Percentiles rank a stretch among this genome's conserved stretches.
These are phyloP conservation scores for Orientallactaga sibirica DNA, from an alignment of 2,797 vertebrate species.

Conservation along the genomic window DNA sequence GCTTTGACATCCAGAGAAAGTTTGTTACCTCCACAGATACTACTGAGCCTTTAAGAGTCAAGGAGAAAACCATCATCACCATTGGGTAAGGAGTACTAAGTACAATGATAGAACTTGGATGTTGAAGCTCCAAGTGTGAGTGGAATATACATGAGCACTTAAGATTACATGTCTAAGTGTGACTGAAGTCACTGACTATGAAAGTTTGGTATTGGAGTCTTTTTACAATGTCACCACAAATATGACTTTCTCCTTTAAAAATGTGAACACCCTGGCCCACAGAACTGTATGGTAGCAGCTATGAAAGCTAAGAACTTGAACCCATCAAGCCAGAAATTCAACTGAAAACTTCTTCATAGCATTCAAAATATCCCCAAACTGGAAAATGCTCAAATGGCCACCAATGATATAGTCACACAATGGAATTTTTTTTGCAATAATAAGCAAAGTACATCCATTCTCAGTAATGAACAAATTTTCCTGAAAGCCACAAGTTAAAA, in stretches of 20 bases:
- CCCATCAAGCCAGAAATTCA: background rate
- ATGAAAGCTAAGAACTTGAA: background rate
- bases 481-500: conserved; percentile 3
- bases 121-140: background rate
- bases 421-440: background rate
- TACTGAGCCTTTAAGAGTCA: conserved; percentile 39
- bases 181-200: background rate
- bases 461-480: conserved; percentile 1
- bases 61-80: conserved; percentile 28
- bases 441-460: background rate
- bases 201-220: background rate
- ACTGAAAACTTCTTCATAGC: background rate
- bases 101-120: background rate
- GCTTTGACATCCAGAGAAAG: conserved; percentile 63
- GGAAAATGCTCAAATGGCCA: background rate
- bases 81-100: background rate
- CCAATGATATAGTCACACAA: background rate
- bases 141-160: background rate
- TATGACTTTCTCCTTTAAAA: conserved; percentile 36
- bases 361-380: background rate
- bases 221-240: background rate
- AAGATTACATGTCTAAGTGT: background rate
- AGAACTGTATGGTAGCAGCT: background rate
- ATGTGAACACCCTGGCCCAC: background rate
- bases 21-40: conserved; percentile 29